Evolutionary conservation across 1,140 invertebrate species (phyloP), one percentile per base, ranked within the genome.

Genomic region (Cataglyphis hispanica): DNA sequence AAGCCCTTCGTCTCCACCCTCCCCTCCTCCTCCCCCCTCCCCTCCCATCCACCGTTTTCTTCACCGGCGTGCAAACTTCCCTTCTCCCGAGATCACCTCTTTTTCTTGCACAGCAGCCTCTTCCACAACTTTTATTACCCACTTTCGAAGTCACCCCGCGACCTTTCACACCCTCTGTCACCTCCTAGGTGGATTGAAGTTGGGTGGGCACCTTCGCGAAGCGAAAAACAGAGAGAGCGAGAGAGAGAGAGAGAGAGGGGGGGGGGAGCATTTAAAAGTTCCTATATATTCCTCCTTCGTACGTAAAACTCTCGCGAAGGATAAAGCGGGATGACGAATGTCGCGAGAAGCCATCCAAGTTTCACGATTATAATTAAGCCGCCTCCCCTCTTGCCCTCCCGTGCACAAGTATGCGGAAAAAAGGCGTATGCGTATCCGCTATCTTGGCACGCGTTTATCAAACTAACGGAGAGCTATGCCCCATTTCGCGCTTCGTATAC

Each of bases 101-200:
- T 77, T 84, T 77, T 67, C 61, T 25, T 19, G 16, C 46, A 19
- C 69, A 37, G 43, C 69, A n/a, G 43, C 50, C 46, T 88, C 87
- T 78, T 76, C 61, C 66, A 81, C 87, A 89, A 89, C 87, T 89
- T 89, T 89, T 89, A 89, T 89, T 86, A 89, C 87, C 85, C 87
- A 86, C 88, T 89, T 89, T 86, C 84, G 88, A 86, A 89, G 87
- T 86, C 88, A 86, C 88, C 84, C 72, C 86, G 85, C 87, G 87
- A 89, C 84, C 88, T 89, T 89, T 89, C 81, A 89, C 50, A 84
- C 74, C 78, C 66, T 63, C 40, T 75, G 67, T 77, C 77, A 77
- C 60, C 74, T 87, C 25, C 16, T 60, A 72, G 78, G 25, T n/a
- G 78, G 67, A 83, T 83, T 69, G 64, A 67, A 61, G 66, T 31